Conservation (phyloP, 2,797 vertebrate genomes). For the Periophthalmus magnuspinnatus region DNA sequence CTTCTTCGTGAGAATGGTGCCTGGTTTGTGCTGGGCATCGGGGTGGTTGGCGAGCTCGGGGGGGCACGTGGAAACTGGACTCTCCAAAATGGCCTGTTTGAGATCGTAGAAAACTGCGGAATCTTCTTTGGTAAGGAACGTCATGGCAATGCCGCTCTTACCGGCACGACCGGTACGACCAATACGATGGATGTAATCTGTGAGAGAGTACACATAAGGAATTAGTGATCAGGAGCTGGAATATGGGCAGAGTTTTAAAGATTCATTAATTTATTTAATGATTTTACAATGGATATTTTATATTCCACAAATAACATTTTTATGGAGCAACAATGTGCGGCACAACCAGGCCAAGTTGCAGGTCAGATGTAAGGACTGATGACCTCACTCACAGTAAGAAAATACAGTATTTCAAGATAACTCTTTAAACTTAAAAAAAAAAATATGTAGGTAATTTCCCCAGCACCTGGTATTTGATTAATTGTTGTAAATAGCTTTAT, state of each 20-base stretch:
- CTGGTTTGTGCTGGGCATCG: slow-evolving; percentile 96
- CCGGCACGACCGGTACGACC: slow-evolving; percentile 95
- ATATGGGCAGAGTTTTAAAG: not conserved
- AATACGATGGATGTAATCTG: slow-evolving; percentile 98
- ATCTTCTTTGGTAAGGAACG: slow-evolving; percentile 98
- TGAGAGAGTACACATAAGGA: not conserved
- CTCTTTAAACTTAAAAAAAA: too few species aligned
- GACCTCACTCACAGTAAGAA: too few species aligned
- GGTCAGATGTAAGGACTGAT: too few species aligned
- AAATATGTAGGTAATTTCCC: too few species aligned
- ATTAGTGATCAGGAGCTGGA: not conserved
- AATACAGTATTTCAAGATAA: too few species aligned
- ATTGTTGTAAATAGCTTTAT: too few species aligned
- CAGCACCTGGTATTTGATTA: too few species aligned
- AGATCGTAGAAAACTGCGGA: slow-evolving; percentile 94
- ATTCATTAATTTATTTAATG: too few species aligned
- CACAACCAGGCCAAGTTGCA: too few species aligned
- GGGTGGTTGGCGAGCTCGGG: slow-evolving; percentile 96
- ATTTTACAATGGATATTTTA: too few species aligned
- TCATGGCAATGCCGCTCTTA: slow-evolving; percentile 95
- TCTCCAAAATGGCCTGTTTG: slow-evolving; percentile 97
- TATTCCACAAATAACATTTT: too few species aligned
- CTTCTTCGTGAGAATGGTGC: slow-evolving; percentile 99
- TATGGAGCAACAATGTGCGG: too few species aligned
- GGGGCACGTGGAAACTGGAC: slow-evolving; percentile 94